A percentile compares a stretch with the other conserved stretches of the same genome.
Evolutionary conservation across 2,797 vertebrate genomes (phyloP).

Genomic region (Neopelma chrysocephalum): DNA sequence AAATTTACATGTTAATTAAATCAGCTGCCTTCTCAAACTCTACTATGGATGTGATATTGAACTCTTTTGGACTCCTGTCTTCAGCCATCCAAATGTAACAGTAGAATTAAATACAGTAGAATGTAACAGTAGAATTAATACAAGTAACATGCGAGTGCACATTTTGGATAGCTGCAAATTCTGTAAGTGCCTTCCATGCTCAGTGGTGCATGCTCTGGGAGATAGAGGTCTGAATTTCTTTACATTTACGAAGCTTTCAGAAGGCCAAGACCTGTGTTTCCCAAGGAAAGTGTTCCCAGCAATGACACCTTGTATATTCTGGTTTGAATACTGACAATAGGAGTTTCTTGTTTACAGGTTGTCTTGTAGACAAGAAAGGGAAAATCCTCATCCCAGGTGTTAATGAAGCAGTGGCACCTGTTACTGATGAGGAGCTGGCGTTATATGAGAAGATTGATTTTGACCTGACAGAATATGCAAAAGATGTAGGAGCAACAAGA

Average conservation of each 20-base stretch:
- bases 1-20: neutral
- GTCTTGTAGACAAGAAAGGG: conserved; percentile 85
- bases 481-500: conserved; percentile 81
- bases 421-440: conserved; percentile 84
- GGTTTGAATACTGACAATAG: neutral
- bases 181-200: neutral
- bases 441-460: conserved; percentile 94
- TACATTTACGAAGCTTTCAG: neutral
- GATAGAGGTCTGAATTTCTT: neutral
- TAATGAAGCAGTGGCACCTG: conserved; percentile 80
- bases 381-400: conserved; percentile 88
- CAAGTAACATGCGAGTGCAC: neutral
- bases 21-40: neutral
- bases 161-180: neutral
- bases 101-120: neutral
- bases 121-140: neutral
- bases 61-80: neutral
- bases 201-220: neutral
- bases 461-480: conserved; percentile 87
- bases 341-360: conserved; percentile 72
- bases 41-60: neutral
- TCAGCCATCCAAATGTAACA: neutral
- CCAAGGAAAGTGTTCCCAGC: neutral
- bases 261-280: neutral
- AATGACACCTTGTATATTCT: neutral